Evolutionary conservation across 1,140 invertebrate genomes (phyloP), one percentile per base, ranked within the genome.

Genomic region (Zaprionus nigranus): DNA sequence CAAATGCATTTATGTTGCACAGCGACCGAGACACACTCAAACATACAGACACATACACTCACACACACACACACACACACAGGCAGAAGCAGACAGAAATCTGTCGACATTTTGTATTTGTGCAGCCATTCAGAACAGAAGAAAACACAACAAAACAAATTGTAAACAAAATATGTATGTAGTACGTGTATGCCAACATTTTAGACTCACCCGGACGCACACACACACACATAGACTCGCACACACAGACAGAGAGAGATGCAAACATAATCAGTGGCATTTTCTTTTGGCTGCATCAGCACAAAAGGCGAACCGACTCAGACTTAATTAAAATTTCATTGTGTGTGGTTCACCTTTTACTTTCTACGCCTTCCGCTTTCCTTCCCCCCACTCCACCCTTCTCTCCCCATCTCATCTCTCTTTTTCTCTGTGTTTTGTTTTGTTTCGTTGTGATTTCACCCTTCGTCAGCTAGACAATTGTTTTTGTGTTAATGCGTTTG

Each of bases 241-340:
- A 71, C 43, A 43, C 20, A 36, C 36, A 58, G 11, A 49, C 36
- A 34, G 11, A 46, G 11, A 15, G 2, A 24, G 15, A 62, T 49
- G 75, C 81, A 74, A 67, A 82, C 66, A 86, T 85, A 85, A 86
- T 86, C 82, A 86, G 82, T 87, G 83, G 83, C 82, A 87, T 87
- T 87, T 83, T 82, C 83, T 80, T 87, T 83, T 69, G 80, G 84
- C 83, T 86, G 83, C 84, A 80, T 86, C 84, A 83, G 80, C 84
- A 86, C 84, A 86, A 88, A 83, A 71, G 77, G 56, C 78, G 56
- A 64, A 69, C 66, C 77, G 61, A 68, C 83, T 78, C 80, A 83
- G 84, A 88, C 83, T 83, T 86, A 86, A 86, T 88, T 86, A 86
- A 88, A 86, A 86, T 86, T 86, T 88, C 83, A 86, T 86, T 86